These are phyloP conservation scores for Nothoprocta perdicaria DNA, from an alignment of 2,113 vertebrate genomes.

Conservation along the genomic window DNA sequence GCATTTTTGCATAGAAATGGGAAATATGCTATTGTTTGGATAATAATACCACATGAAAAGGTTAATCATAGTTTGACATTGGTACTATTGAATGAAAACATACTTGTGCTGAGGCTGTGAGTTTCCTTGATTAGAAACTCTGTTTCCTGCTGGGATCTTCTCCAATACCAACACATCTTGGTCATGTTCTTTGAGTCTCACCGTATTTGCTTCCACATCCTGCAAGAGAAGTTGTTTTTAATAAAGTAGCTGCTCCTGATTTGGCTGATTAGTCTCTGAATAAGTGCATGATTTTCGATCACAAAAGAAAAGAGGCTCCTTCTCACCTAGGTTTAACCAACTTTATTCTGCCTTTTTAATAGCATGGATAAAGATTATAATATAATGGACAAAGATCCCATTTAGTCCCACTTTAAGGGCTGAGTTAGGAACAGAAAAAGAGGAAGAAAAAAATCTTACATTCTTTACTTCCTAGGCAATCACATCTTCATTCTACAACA, in stretches of 20 bases:
- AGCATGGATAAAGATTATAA: not conserved
- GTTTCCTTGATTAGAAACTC: slow-evolving; percentile 84
- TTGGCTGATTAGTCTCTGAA: slow-evolving; percentile 16
- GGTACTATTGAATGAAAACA: slow-evolving; percentile 74
- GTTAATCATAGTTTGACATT: slow-evolving; percentile 74
- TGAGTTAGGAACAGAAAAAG: not conserved
- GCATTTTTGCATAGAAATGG: slow-evolving; percentile 40
- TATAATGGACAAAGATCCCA: not conserved
- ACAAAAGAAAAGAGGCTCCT: not conserved
- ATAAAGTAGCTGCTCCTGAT: slow-evolving; percentile 42
- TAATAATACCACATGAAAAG: slow-evolving; percentile 69
- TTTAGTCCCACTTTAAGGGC: not conserved
- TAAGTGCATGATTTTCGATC: slow-evolving; percentile 14
- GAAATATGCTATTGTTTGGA: slow-evolving; percentile 62
- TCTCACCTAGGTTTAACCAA: not conserved
- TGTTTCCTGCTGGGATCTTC: slow-evolving; percentile 88
- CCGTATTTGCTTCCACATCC: slow-evolving; percentile 99
- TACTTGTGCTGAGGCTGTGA: slow-evolving; percentile 94
- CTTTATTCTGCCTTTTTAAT: not conserved
- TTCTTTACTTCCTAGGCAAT: not conserved
- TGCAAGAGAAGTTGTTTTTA: slow-evolving; percentile 77
- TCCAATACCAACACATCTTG: slow-evolving; percentile 97
- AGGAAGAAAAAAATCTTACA: not conserved
- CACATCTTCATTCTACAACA: not conserved
- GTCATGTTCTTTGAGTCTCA: slow-evolving; percentile 96